Percentiles rank a stretch among this genome's conserved stretches.
phyloP scores from a whole-genome alignment of 2,797 vertebrate genomes.

The Gastrophryne carolinensis region DNA sequence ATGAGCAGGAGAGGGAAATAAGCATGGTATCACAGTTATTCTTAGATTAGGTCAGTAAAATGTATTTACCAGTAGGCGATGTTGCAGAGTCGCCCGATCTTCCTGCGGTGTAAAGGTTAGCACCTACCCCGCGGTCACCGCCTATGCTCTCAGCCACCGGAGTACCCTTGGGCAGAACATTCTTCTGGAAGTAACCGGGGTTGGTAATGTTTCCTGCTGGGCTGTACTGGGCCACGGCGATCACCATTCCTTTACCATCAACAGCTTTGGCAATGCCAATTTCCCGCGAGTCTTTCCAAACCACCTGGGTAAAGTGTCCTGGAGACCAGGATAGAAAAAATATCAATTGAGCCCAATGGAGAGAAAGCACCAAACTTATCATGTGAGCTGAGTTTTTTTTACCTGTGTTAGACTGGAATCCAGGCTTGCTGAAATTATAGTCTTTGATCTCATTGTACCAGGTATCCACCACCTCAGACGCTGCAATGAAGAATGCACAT shows the following conservation, averaged over 20 bases:
- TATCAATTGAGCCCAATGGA: too few species aligned
- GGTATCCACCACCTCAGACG: slow-evolving; percentile 90
- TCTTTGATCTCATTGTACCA: slow-evolving; percentile 96
- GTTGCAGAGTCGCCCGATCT: background rate
- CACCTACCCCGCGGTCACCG: background rate
- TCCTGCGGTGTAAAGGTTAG: background rate
- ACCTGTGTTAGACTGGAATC: slow-evolving; percentile 94
- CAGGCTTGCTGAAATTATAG: slow-evolving; percentile 92
- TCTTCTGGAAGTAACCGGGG: slow-evolving; percentile 91
- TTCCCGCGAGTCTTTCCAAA: slow-evolving; percentile 89
- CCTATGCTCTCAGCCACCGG: slow-evolving; percentile 7
- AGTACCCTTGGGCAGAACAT: slow-evolving; percentile 76
- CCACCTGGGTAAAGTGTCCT: slow-evolving; percentile 98
- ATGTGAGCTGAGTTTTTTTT: too few species aligned
- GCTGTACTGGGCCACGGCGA: slow-evolving; percentile 92
- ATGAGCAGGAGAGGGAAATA: too few species aligned
- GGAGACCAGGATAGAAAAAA: background rate
- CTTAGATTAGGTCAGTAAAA: too few species aligned
- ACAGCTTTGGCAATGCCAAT: slow-evolving; percentile 91
- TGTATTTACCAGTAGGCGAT: slow-evolving; percentile 20
- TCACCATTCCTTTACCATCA: slow-evolving; percentile 89
- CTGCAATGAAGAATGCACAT: slow-evolving; percentile 63
- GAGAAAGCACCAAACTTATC: too few species aligned
- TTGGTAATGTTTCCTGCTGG: slow-evolving; percentile 95
- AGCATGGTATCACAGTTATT: too few species aligned